These are phyloP conservation scores for Lysandra bellargus DNA, from an alignment of 2,888 invertebrate genomes.

Conservation along the genomic window DNA sequence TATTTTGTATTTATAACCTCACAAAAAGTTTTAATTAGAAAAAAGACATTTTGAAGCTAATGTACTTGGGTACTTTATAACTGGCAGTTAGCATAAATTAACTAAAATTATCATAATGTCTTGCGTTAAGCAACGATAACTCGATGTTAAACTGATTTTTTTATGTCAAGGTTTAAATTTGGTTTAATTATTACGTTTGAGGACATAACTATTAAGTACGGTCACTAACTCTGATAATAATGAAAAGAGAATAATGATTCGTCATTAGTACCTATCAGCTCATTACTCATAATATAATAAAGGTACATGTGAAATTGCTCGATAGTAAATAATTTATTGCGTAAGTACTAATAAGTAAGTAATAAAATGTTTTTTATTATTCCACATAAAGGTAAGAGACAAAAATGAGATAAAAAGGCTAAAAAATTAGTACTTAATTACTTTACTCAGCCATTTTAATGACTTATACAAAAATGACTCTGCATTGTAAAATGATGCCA, in stretches of 20 bases:
- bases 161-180: slow-evolving; percentile 22
- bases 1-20: background rate
- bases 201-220: background rate
- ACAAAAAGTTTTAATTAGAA: slow-evolving; percentile 2
- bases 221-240: background rate
- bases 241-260: background rate
- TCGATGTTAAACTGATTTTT: slow-evolving; percentile 11
- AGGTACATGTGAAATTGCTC: too few relatives aligned
- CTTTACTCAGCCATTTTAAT: too few relatives aligned
- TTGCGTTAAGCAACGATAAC: slow-evolving; percentile 10
- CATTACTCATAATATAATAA: background rate
- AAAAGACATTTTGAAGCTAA: slow-evolving; percentile 23
- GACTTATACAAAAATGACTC: too few relatives aligned
- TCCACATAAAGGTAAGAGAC: too few relatives aligned
- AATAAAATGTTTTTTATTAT: too few relatives aligned
- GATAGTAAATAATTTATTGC: too few relatives aligned
- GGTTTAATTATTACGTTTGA: slow-evolving; percentile 4
- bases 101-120: background rate
- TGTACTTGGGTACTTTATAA: slow-evolving; percentile 4
- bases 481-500: too few relatives aligned
- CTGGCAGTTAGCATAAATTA: slow-evolving; percentile 23
- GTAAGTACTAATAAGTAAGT: too few relatives aligned
- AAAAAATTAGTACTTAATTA: too few relatives aligned
- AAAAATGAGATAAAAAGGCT: too few relatives aligned
- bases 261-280: too few relatives aligned